Percentiles rank a stretch among this genome's conserved stretches.
Conservation (phyloP, 2,113 vertebrate genomes). For the Bucco capensis region DNA sequence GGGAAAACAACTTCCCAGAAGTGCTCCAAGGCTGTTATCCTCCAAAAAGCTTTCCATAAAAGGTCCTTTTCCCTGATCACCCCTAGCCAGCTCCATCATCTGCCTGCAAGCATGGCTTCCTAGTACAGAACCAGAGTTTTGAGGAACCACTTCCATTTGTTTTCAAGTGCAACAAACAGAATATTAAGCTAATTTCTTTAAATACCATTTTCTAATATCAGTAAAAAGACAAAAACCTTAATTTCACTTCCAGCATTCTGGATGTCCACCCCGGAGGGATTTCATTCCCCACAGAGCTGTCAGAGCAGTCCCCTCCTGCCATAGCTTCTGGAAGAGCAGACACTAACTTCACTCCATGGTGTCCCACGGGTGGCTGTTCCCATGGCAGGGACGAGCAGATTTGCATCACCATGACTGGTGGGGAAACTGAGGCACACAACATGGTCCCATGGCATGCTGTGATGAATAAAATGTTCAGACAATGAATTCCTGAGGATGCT, state of each 20-base stretch:
- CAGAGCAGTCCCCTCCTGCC: neutral
- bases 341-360: neutral
- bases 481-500: neutral
- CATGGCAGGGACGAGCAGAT: neutral
- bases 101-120: neutral
- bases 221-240: neutral
- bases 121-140: neutral
- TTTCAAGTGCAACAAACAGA: neutral
- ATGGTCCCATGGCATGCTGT: neutral
- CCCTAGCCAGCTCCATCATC: neutral
- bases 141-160: neutral
- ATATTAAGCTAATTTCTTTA: neutral
- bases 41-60: neutral
- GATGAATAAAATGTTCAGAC: neutral
- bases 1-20: neutral
- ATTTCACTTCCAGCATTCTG: neutral
- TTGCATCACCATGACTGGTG: neutral
- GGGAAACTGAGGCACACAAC: neutral
- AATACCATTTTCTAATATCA: neutral
- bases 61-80: fast-evolving
- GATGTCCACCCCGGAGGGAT: neutral
- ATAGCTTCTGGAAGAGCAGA: neutral
- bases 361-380: neutral
- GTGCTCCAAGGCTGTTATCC: neutral
- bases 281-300: neutral